Base-by-base conservation (phyloP, 2,888 invertebrate species). In the Doris montereyensis region DNA sequence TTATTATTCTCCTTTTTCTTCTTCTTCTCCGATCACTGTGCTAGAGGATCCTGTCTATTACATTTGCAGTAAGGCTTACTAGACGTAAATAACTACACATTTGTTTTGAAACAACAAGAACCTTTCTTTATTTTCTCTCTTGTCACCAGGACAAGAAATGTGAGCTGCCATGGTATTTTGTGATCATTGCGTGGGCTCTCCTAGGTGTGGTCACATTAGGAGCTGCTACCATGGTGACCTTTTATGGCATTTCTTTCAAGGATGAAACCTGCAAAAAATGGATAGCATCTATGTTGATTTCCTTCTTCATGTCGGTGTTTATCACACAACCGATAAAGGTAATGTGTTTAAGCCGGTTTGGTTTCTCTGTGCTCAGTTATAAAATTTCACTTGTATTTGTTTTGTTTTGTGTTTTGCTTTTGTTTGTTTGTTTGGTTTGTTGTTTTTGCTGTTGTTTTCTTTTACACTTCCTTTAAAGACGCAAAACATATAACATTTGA, bases 271-370 rank as follows among this genome's bases (percentile, higher is more conserved):
- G 91, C 65, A 89, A 89, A 75, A 91, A 92, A 83, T 93, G 93
- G 93, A 90, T 93, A 10, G 89, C 92, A 0, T 92, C 93, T 2
- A 89, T 93, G 87, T 73, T 93, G 62, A 85, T 92, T 1, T 91
- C 92, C 1, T 92, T 93, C 86, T 88, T 92, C 76, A 89, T 90
- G 5, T 92, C 92, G 0, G 88, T 93, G 2, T 89, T 93, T 81
- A 81, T 93, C 24, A 92, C 92, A 5, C 92, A 93, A 81, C 93
- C 93, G 0, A 87, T 93, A 60, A 92, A 93, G 89, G 83, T 83
- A n/a, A 58, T 65, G n/a, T n/a, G n/a, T n/a, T n/a, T n/a, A n/a
- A n/a, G n/a, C n/a, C n/a, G n/a, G n/a, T n/a, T n/a, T n/a, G n/a
- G n/a, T n/a, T n/a, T n/a, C n/a, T n/a, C n/a, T 28, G 52, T 52